These are phyloP conservation scores for Cataglyphis albicans DNA, from an alignment of 2,888 invertebrate genomes.

Conservation along the genomic window DNA sequence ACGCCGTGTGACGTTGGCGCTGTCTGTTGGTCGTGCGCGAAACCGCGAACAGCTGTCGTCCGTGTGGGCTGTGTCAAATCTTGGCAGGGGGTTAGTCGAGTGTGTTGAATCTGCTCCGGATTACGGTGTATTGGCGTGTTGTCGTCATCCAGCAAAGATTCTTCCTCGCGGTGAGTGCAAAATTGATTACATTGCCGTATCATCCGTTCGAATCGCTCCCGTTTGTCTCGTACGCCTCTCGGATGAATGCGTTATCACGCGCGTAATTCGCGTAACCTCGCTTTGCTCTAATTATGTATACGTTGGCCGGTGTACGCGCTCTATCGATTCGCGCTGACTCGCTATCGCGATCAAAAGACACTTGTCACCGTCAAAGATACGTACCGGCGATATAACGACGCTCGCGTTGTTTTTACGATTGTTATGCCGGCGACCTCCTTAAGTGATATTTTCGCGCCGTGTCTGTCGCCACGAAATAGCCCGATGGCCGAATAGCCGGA, in stretches of 20 bases:
- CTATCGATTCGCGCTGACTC: constrained; percentile 34
- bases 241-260: neutral
- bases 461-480: neutral
- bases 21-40: constrained; percentile 58
- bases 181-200: constrained; percentile 34
- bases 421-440: neutral
- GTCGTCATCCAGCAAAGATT: neutral
- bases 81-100: constrained; percentile 80
- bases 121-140: neutral
- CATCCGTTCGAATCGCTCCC: neutral
- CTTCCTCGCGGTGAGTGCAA: constrained; percentile 73
- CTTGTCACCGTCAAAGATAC: neutral
- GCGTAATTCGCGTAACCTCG: neutral
- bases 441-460: neutral
- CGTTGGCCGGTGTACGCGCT: constrained; percentile 9
- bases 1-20: constrained; percentile 49
- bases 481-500: no score
- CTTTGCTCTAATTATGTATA: constrained; percentile 12
- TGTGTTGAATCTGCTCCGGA: constrained; percentile 63
- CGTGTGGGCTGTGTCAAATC: constrained; percentile 78
- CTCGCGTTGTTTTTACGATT: neutral
- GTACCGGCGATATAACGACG: neutral
- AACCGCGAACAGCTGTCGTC: constrained; percentile 80
- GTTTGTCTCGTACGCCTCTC: neutral
- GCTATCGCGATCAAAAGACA: constrained; percentile 7